Percentiles rank a stretch among this genome's conserved stretches.
These are phyloP conservation scores for Telmatochromis brachygnathus DNA, from an alignment of 2,113 vertebrate species.

Conservation along the genomic window DNA sequence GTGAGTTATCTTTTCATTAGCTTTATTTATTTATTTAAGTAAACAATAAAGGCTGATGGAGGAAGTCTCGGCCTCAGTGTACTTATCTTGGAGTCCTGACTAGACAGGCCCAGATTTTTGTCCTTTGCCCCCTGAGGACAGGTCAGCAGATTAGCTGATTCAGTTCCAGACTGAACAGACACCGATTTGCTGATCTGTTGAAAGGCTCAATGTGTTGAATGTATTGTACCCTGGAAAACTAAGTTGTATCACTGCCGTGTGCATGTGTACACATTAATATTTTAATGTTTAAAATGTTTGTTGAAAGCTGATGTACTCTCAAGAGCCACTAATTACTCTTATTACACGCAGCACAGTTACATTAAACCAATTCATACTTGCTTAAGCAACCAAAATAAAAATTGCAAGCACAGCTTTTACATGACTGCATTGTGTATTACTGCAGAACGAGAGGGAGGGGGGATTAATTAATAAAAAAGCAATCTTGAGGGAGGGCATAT, in stretches of 20 bases:
- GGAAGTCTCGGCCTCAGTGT: not conserved
- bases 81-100: not conserved
- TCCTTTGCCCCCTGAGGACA: not conserved
- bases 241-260: not conserved
- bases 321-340: constrained; percentile 28
- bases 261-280: not conserved
- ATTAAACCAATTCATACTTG: constrained; percentile 55
- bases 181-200: not conserved
- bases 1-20: not conserved
- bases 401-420: constrained; percentile 63
- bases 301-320: constrained; percentile 14
- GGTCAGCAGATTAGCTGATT: not conserved
- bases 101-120: not conserved
- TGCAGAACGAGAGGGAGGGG: not conserved
- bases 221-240: not conserved
- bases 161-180: not conserved
- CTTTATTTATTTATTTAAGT: not conserved
- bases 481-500: constrained; percentile 52
- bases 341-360: constrained; percentile 29
- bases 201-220: not conserved
- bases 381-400: constrained; percentile 54
- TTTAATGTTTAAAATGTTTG: not conserved
- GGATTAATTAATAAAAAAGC: constrained; percentile 70
- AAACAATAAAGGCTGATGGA: not conserved
- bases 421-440: constrained; percentile 41